Conservation (phyloP, 53 echinoderm and acorn worm genomes). For the Astropecten irregularis region DNA sequence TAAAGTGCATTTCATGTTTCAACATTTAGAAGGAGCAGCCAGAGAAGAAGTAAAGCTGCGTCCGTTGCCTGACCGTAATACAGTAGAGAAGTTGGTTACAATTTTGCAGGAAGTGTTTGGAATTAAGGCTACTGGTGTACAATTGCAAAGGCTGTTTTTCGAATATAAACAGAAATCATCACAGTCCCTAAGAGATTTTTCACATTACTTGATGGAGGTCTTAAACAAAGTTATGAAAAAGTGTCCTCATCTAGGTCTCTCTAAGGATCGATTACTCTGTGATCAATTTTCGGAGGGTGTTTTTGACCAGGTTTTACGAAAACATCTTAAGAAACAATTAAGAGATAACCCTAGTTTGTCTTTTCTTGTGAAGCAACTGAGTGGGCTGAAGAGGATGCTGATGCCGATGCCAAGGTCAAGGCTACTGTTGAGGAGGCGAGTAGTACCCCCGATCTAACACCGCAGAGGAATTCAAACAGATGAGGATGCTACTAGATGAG, state of each 20-base stretch:
- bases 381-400: slow-evolving; percentile 20
- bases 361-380: slow-evolving; percentile 6
- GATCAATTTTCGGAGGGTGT: slow-evolving; percentile 36
- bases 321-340: slow-evolving; percentile 18
- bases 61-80: not conserved
- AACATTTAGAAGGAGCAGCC: slow-evolving; percentile 29
- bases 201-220: slow-evolving; percentile 7
- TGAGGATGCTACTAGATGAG: not conserved
- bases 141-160: slow-evolving; percentile 6
- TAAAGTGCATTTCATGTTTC: slow-evolving; percentile 39
- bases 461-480: not conserved
- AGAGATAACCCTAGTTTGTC: not conserved
- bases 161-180: not conserved
- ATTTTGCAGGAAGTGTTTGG: slow-evolving; percentile 19
- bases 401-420: not conserved
- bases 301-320: not conserved
- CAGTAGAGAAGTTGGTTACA: not conserved
- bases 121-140: slow-evolving; percentile 7
- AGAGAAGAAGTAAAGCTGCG: slow-evolving; percentile 22
- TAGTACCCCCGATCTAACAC: not conserved
- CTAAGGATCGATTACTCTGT: slow-evolving; percentile 1
- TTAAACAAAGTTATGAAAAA: not conserved
- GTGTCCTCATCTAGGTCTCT: not conserved
- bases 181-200: not conserved
- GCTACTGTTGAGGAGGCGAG: slow-evolving; percentile 1